A percentile compares a stretch with the other conserved stretches of the same genome.
Conservation (phyloP, 2,888 invertebrate genomes). For the Limenitis arthemis region DNA sequence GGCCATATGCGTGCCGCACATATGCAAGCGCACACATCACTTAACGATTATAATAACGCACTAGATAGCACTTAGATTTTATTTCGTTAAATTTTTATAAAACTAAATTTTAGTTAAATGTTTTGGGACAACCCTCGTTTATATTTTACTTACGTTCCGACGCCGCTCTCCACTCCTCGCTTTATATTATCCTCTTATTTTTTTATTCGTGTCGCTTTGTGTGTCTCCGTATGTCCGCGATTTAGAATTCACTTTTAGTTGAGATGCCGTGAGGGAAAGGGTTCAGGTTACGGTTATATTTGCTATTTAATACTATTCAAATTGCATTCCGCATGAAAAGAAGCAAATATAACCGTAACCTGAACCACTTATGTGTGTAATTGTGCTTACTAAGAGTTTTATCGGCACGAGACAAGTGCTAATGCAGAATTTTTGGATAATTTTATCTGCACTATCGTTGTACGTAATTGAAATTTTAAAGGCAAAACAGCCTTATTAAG, state of each 20-base stretch:
- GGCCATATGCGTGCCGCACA: slow-evolving; percentile 73
- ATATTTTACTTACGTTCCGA: slow-evolving; percentile 52
- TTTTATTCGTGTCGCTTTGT: slow-evolving; percentile 10
- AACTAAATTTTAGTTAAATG: slow-evolving; percentile 59
- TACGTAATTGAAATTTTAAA: not conserved
- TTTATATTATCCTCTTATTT: slow-evolving; percentile 39
- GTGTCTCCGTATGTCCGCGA: not conserved
- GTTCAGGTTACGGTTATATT: too few relatives aligned
- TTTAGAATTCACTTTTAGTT: not conserved
- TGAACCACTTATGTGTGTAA: slow-evolving; percentile 25
- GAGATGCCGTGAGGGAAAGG: not conserved
- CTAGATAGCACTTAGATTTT: slow-evolving; percentile 71
- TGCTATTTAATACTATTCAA: not conserved
- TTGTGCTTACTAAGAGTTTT: not conserved
- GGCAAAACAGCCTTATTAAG: not conserved
- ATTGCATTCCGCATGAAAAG: not conserved
- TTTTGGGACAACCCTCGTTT: slow-evolving; percentile 73
- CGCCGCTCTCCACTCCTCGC: slow-evolving; percentile 65
- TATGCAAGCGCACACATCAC: slow-evolving; percentile 73
- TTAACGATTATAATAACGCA: slow-evolving; percentile 65
- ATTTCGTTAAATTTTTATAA: slow-evolving; percentile 54
- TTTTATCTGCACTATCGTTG: not conserved
- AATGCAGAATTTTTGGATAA: not conserved
- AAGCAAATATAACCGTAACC: not conserved
- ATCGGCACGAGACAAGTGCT: not conserved